Percentiles rank a stretch among this genome's conserved stretches.
phyloP scores from a whole-genome alignment of 2,797 vertebrate genomes.

The Anabas testudineus region DNA sequence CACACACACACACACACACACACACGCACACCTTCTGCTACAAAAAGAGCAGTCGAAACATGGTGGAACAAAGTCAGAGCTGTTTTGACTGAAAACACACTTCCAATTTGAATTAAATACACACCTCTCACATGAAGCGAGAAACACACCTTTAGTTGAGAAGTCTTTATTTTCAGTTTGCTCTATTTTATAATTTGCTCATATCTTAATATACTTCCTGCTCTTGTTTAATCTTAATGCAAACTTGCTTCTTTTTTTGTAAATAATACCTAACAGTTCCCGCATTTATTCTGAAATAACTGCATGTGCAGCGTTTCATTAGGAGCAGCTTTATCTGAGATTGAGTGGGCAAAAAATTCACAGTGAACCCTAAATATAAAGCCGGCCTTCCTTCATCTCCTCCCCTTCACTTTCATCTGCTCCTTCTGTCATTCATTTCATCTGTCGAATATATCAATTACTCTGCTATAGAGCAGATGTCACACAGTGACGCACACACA shows the following conservation, averaged over 20 bases:
- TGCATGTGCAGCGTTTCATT: constrained; percentile 24
- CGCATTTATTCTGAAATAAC: constrained; percentile 41
- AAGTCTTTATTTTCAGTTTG: neutral
- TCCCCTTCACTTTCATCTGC: neutral
- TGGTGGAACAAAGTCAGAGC: neutral
- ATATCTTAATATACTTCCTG: neutral
- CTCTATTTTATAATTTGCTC: neutral
- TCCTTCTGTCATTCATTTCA: constrained; percentile 41
- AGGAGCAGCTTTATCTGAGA: constrained; percentile 5
- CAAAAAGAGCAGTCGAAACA: neutral
- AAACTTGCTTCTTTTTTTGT: constrained; percentile 15
- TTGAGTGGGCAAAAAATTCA: no score
- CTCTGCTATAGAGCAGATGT: constrained; percentile 82
- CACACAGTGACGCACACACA: constrained; percentile 81
- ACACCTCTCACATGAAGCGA: neutral
- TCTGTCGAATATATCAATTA: constrained; percentile 84
- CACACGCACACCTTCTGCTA: constrained; percentile 56
- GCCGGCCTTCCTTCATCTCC: neutral
- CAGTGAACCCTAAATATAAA: constrained; percentile 6
- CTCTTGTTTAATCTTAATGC: neutral
- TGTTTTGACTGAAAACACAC: neutral
- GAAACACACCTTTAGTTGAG: neutral
- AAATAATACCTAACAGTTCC: neutral
- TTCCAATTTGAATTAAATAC: neutral
- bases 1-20: no score